Base-by-base conservation (phyloP, 2,797 vertebrate species). In the Clarias platycephalus region DNA sequence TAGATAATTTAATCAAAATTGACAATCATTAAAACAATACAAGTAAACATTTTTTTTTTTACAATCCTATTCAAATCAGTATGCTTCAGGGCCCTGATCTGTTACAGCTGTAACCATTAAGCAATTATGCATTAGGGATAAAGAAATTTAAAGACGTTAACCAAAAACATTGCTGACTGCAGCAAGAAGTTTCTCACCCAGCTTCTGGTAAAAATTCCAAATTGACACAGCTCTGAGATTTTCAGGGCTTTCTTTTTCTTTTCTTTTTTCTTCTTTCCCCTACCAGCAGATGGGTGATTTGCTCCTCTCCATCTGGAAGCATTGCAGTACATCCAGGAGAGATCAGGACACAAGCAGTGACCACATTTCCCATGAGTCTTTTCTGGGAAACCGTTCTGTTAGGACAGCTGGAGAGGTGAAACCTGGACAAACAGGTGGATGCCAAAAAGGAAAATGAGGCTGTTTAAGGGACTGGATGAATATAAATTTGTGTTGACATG, bases 241-340 rank as follows among this genome's bases (percentile, higher is more conserved):
- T 57, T 53, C 13, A 16, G 22, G 57, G 12, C 5, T 18, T 26
- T 18, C 16, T 53, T 40, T 37, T 37, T 58, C 24, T 62, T 44
- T 71, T n/a, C 10, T 53, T 49, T 53, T 28, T 8, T 10, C 28
- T 49, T 26, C 28, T 9, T 68, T 63, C 26, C 22, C n/a, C 44
- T 64, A 31, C 57, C 37, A 81, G 62, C 84, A 81, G 84, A 80
- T 67, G 60, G 78, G 10, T n/a, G 24, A 58, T 80, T 85, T 85
- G 84, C 44, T 75, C 9, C 37, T 75, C 78, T 81, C 78, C 84
- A 84, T 84, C 66, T 84, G 83, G 37, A 49, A n/a, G 75, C 64
- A 49, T 84, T 3, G 24, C 70, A 18, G 67, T 31, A 63, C 31
- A 60, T 70, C 26, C 57, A 60, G 58, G 40, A 74, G 60, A 37